Percentiles rank a stretch among this genome's conserved stretches.
Evolutionary conservation across 2,888 invertebrate genomes (phyloP).

Genomic region (Hedychridium roseum): DNA sequence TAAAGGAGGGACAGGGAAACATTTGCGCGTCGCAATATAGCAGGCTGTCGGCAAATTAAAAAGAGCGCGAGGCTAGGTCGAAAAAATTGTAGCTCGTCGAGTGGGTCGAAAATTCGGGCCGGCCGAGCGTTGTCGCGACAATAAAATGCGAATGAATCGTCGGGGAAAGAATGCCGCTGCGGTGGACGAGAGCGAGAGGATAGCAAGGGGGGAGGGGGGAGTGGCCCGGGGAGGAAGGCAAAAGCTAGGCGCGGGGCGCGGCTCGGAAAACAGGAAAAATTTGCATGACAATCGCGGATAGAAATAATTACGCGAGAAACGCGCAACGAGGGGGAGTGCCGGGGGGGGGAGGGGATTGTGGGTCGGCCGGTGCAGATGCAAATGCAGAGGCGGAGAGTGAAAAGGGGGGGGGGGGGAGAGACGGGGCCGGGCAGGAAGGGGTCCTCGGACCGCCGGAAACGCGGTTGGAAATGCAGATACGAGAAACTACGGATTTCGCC

Average conservation of each 20-base stretch:
- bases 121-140: constrained; percentile 25
- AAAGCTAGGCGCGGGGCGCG: too few relatives aligned
- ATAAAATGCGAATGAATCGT: constrained; percentile 42
- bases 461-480: constrained; percentile 53
- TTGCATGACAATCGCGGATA: constrained; percentile 63
- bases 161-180: constrained; percentile 10
- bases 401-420: constrained; percentile 6
- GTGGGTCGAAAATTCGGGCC: too few relatives aligned
- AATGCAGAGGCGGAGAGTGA: constrained; percentile 21
- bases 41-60: too few relatives aligned
- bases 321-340: constrained; percentile 36
- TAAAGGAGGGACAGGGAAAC: too few relatives aligned
- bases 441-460: constrained; percentile 38
- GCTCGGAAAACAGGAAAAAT: constrained; percentile 58
- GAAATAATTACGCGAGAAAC: constrained; percentile 62
- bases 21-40: too few relatives aligned
- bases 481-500: constrained; percentile 23
- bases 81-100: neutral
- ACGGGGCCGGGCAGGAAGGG: constrained; percentile 13
- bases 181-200: constrained; percentile 3
- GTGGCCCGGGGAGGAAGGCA: constrained; percentile 15
- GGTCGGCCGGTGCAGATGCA: constrained; percentile 42
- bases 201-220: constrained; percentile 14
- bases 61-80: too few relatives aligned
- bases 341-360: constrained; percentile 21